Percentiles rank a stretch among this genome's conserved stretches.
Evolutionary conservation across 1,140 invertebrate species (phyloP).

Genomic region (Drosophila truncata): DNA sequence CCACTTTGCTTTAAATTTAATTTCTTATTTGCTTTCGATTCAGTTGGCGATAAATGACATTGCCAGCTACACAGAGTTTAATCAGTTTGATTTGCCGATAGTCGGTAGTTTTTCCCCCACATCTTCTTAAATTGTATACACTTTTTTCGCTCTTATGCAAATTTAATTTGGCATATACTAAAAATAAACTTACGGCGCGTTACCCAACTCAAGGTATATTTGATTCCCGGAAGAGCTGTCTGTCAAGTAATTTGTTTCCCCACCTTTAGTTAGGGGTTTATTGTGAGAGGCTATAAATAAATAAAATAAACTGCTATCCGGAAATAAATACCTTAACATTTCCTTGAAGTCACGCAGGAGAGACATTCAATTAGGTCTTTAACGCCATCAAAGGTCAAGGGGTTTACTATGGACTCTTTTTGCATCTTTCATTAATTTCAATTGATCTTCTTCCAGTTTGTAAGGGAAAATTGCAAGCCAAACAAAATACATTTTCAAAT

Average conservation of each 20-base stretch:
- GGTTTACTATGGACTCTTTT: not conserved
- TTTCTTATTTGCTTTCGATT: conserved; percentile 55
- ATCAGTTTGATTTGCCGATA: conserved; percentile 41
- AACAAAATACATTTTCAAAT: not conserved
- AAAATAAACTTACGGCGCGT: conserved; percentile 9
- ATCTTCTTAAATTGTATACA: not conserved
- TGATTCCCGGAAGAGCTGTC: conserved; percentile 2
- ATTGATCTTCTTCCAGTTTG: too few relatives aligned
- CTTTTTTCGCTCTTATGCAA: conserved; percentile 10
- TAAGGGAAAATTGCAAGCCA: too few relatives aligned
- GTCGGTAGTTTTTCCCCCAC: not conserved
- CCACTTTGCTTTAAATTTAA: conserved; percentile 33
- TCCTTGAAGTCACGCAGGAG: conserved; percentile 7
- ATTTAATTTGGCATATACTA: conserved; percentile 28
- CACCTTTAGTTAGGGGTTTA: not conserved
- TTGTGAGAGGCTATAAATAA: conserved; percentile 1
- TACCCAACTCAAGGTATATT: not conserved
- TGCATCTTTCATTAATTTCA: not conserved
- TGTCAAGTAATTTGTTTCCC: conserved; percentile 1
- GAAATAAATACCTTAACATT: conserved; percentile 30
- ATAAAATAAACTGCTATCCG: conserved; percentile 13
- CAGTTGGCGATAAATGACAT: conserved; percentile 13
- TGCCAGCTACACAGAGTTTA: conserved; percentile 37
- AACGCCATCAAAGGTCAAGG: not conserved
- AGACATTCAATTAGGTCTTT: conserved; percentile 47